Base-by-base conservation (phyloP, 2,113 vertebrate genomes). In the Vireo altiloquus region DNA sequence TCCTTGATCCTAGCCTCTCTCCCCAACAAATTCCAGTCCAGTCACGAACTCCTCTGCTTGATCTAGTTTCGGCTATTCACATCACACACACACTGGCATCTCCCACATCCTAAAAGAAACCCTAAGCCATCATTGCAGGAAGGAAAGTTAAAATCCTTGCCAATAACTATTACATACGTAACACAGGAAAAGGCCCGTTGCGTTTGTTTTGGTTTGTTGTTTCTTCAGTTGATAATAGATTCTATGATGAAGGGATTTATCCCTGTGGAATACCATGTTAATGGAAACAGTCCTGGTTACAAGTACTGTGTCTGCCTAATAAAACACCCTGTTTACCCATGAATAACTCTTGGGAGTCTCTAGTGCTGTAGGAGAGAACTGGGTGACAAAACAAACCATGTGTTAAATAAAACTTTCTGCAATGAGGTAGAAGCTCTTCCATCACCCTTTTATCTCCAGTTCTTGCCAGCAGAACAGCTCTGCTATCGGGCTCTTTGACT, bases 61-160 rank as follows among this genome's bases (percentile, higher is more conserved):
- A 86, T 92, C 53, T 82, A 44, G 9, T 79, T 94, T 94, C 47
- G 19, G 49, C 49, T 64, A 64, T 60, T 85, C 49, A 53, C 35
- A 60, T 93, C 60, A 82, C 44, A 63, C 44, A 63, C 25, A 87
- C 42, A 42, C 3, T 37, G 47, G 59, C 54, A 89, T 90, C 69
- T 81, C 70, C 78, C 82, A 85, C 65, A 91, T 83, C 71, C 59
- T 81, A 69, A 86, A 85, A 89, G 66, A 92, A 95, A 77, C 50
- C 44, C 40, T 40, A 60, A 77, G 49, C 31, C n/a, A 80, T 37
- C 68, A 40, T 53, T 57, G 46, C 30, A 54, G 76, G 56, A 95
- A 86, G 64, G 46, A 60, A 87, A 65, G 46, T 72, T 69, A 77
- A 94, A 94, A 95, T n/a, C 40, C 64, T 56, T 77, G 63, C 63